Base-by-base conservation (phyloP, 2,797 vertebrate genomes). In the Myotis vivesi region DNA sequence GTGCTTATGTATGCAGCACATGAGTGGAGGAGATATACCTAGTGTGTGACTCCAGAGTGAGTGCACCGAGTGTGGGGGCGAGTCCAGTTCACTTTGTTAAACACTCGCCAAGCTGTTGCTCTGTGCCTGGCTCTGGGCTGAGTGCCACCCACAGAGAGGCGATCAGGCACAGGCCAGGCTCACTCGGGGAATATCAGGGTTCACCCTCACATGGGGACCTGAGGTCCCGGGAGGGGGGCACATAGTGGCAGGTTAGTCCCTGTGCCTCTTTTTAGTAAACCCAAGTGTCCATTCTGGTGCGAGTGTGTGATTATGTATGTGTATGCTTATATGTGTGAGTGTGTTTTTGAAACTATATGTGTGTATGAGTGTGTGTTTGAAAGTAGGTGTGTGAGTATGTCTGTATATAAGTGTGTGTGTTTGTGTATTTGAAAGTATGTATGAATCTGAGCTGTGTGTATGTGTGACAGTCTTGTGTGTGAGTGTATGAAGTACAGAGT, bases 1-100 rank as follows among this genome's bases (percentile, higher is more conserved):
- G 68, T 66, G 59, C 25, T 38, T 28, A 23, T 3, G 8, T 38
- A 3, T 6, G 1, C 7, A 6, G 68, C 5, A 12, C 3, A 0
- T 2, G 55, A 23, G 41, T 10, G 3, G 44, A 25, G 12, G 20
- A 23, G 28, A 19, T 15, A 17, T 5, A 8, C 30, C 41, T 20
- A 15, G 19, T 2, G 17, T 30, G 17, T 41, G 62, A 66, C 59
- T 12, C 64, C 59, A 19, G 0, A 4, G 46, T 41, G 41, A 57
- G 9, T 25, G n/a, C 8, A 25, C 17, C 1, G 11, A 72, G n/a
- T 6, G 25, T 62, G 28, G n/a, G 36, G 12, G 0, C 28, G 25
- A 69, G 44, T 57, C 66, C 30, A 0, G 30, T 0, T 25, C 73
- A 28, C 82, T 38, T 7, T 7, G 23, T 10, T 55, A 36, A 41